Evolutionary conservation across 2,797 vertebrate genomes (phyloP), one percentile per base, ranked within the genome.

Genomic region (Craterocephalus amniculus): DNA sequence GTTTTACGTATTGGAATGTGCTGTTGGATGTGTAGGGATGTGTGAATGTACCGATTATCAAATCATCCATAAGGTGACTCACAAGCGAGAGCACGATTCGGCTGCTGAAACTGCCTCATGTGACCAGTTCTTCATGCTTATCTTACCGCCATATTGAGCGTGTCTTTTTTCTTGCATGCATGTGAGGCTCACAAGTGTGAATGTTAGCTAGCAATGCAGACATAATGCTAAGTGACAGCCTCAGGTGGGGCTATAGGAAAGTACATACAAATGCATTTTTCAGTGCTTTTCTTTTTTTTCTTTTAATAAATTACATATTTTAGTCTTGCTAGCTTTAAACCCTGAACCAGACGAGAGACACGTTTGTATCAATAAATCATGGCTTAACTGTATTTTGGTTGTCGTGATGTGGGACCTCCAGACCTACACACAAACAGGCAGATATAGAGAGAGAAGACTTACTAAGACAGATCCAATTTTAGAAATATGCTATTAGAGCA

Each of bases 21-120:
- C 79, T 68, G 65, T 74, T 72, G 70, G 48, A 67, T 84, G 79
- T 87, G 70, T 80, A 83, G 74, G 73, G 82, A 83, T 68, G 80
- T 84, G 83, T 85, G 78, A 90, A 84, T 87, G 70, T 76, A 83
- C 67, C 51, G 64, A 90, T 89, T 87, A 91, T 88, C 80, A 89
- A 91, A 86, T 76, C 86, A 82, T 87, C 88, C 86, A 80, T 85
- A 86, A 85, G 78, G 83, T 86, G 86, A 86, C 76, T 89, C 87
- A 86, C 60, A n/a, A 81, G 80, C 87, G 80, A 60, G 45, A 65
- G 77, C 58, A 32, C 27, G 34, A 79, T 68, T 87, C 72, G 83
- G 78, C 80, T 81, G 79, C 76, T 54, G 70, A 56, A 79, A 64
- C 57, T 56, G 72, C 35, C 62, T 85, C 77, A 74, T 71, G 75